A percentile compares a stretch with the other conserved stretches of the same genome.
Conservation (phyloP, 2,888 invertebrate genomes). For the Helobdella robusta region DNA sequence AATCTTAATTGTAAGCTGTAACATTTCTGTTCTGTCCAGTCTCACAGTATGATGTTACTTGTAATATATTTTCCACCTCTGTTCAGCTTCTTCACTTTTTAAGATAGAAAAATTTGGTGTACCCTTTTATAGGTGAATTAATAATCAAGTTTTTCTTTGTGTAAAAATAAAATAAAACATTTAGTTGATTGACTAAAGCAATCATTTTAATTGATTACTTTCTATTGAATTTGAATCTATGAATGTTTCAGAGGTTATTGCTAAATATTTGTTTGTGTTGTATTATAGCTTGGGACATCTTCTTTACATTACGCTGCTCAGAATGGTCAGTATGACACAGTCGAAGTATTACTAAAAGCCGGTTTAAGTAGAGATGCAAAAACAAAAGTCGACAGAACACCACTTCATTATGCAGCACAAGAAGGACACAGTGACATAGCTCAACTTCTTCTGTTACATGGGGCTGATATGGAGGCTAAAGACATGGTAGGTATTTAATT, state of each 20-base stretch:
- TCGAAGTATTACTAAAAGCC: conserved; percentile 69
- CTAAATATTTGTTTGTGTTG: neutral
- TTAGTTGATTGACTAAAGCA: no score
- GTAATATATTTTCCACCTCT: no score
- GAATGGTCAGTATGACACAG: conserved; percentile 68
- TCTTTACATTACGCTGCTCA: conserved; percentile 77
- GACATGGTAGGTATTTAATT: conserved; percentile 61
- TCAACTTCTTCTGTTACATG: conserved; percentile 60
- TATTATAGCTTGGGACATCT: conserved; percentile 70
- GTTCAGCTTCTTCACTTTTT: no score
- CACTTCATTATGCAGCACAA: conserved; percentile 76
- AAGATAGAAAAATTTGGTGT: no score
- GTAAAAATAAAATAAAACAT: no score
- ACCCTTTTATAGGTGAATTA: no score
- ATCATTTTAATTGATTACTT: no score
- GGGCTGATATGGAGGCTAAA: conserved; percentile 64
- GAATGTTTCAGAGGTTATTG: neutral
- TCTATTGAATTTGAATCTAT: no score
- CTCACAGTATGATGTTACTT: no score
- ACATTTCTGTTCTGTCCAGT: no score
- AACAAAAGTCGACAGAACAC: conserved; percentile 83
- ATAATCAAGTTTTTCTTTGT: no score
- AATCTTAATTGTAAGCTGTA: no score
- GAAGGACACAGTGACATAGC: conserved; percentile 71
- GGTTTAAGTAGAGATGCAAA: conserved; percentile 78